Base-by-base conservation (phyloP, 2,113 vertebrate genomes). In the Bucco capensis region DNA sequence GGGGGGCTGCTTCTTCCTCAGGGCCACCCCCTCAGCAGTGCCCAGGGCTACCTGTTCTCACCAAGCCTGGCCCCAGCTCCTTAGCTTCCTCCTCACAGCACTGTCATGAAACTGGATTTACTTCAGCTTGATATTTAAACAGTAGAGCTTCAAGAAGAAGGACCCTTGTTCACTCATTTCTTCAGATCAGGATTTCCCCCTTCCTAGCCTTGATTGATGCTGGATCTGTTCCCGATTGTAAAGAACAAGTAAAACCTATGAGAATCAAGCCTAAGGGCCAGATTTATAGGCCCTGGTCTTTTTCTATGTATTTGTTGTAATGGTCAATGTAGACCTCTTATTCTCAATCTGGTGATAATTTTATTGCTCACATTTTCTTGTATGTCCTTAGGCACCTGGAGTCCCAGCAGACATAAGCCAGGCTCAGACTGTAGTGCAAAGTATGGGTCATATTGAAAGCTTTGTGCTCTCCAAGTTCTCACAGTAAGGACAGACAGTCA, bases 271-370 rank as follows among this genome's bases (percentile, higher is more conserved):
- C 96, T 89, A 58, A n/a, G 90, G 92, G 95, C 76, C 83, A 92
- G 90, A 95, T 95, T 95, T 92, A 95, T 49, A 69, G 73, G n/a
- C 94, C 94, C 85, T 96, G 91, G 96, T 96, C 93, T 94, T 93
- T 88, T 69, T n/a, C 86, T 79, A 38, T 67, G 78, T 94, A 86
- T 89, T 72, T 86, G 62, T 81, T 71, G 79, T 95, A 86, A 88
- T 3, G 1, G 83, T 83, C 30, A 22, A 90, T 91, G 88, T 15
- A 72, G 84, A 62, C 65, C 44, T 93, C 71, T 84, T 71, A 71
- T 38, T 92, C 87, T 91, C 89, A 82, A 27, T 30, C 21, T 82
- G 77, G 88, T 92, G 83, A 82, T n/a, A 27, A 30, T 90, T 91
- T 76, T 77, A 65, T 57, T 90, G 67, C 77, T 93, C 94, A 83